These are phyloP conservation scores for Plebejus argus DNA, from an alignment of 2,888 invertebrate genomes.

Conservation along the genomic window DNA sequence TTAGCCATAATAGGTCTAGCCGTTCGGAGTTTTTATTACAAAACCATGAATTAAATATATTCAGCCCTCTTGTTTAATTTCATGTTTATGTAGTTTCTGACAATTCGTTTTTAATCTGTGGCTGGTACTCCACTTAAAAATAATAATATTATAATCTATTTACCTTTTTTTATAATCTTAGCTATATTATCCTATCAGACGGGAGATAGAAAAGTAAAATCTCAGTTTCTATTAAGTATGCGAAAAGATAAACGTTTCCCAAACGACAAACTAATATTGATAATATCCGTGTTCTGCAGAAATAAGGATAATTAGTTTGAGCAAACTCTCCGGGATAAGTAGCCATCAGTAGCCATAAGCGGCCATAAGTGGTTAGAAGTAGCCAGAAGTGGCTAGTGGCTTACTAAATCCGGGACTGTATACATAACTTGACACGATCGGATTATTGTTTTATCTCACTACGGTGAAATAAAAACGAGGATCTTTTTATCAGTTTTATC, in stretches of 20 bases:
- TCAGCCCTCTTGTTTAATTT: too few species aligned
- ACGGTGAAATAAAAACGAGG: too few species aligned
- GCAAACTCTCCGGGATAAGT: neutral
- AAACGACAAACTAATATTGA: neutral
- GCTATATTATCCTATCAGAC: neutral
- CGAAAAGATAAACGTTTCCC: neutral
- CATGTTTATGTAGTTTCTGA: too few species aligned
- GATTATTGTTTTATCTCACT: too few species aligned
- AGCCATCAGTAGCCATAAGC: slow-evolving; percentile 1
- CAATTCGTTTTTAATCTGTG: too few species aligned
- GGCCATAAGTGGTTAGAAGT: neutral
- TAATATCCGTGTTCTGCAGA: slow-evolving; percentile 1
- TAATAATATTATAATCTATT: too few species aligned
- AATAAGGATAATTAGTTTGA: slow-evolving; percentile 17
- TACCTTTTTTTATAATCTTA: too few species aligned
- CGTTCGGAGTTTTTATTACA: too few species aligned
- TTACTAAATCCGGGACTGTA: neutral
- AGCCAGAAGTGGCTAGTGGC: neutral
- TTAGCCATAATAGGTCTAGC: too few species aligned
- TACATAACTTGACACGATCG: neutral
- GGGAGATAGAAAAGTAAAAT: neutral
- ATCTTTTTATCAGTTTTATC: too few species aligned
- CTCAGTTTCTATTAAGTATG: neutral
- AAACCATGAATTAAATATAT: too few species aligned
- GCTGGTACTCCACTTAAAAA: too few species aligned